Conservation (phyloP, 1,140 invertebrate species). For the Watersipora subatra region DNA sequence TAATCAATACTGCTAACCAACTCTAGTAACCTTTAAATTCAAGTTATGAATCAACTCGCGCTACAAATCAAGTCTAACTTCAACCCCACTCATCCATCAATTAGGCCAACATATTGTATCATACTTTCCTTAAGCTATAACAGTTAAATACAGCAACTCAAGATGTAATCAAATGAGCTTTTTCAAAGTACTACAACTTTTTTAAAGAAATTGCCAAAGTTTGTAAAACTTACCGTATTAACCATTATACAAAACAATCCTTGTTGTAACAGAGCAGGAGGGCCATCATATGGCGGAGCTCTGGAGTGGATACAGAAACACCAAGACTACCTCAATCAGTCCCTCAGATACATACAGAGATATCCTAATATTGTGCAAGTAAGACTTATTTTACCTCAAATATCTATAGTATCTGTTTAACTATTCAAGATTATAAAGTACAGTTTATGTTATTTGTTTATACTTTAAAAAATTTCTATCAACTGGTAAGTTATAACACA, state of each 20-base stretch:
- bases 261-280: background rate
- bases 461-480: no score
- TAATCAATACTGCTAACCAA: no score
- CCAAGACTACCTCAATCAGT: background rate
- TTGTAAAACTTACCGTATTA: no score
- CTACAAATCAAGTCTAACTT: background rate
- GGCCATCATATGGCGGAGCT: conserved; percentile 1
- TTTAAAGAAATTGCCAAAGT: background rate
- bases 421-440: no score
- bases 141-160: no score
- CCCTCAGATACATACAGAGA: background rate
- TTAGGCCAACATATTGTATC: background rate
- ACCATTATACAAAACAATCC: no score
- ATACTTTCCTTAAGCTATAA: background rate
- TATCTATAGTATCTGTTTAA: no score
- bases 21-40: background rate
- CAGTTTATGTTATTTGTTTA: no score
- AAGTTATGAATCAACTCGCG: background rate
- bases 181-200: background rate
- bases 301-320: background rate
- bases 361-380: background rate
- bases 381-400: no score
- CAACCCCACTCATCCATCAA: background rate
- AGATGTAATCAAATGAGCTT: no score
- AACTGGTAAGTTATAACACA: no score